phyloP scores from a whole-genome alignment of 2,113 vertebrate genomes.

The Eulemur rufifrons region DNA sequence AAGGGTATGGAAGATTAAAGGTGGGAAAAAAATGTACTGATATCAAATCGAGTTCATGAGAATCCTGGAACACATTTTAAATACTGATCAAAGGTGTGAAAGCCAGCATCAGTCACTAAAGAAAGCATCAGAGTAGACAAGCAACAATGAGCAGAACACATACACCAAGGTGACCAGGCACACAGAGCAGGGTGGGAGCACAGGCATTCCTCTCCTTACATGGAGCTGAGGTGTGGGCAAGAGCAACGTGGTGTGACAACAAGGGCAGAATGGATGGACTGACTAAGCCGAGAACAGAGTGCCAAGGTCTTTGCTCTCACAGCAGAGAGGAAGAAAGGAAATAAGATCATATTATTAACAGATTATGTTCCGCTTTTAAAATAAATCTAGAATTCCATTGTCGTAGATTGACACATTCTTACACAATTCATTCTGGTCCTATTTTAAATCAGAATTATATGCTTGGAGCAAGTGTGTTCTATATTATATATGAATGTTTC shows the following conservation, averaged over 20 bases:
- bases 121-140: not conserved
- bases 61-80: constrained; percentile 34
- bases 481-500: not conserved
- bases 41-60: not conserved
- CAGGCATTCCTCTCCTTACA: not conserved
- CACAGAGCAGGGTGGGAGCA: not conserved
- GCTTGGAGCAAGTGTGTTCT: not conserved
- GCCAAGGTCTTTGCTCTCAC: constrained; percentile 4
- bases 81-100: constrained; percentile 24
- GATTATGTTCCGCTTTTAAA: not conserved
- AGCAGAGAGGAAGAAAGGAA: not conserved
- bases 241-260: not conserved
- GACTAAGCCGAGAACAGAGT: not conserved
- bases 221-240: not conserved
- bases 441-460: constrained; percentile 24
- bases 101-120: not conserved
- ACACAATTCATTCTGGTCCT: not conserved
- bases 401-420: not conserved
- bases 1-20: constrained; percentile 8
- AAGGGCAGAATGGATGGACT: not conserved
- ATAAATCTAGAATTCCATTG: constrained; percentile 28
- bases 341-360: not conserved
- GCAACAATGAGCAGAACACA: not conserved
- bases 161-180: not conserved
- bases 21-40: not conserved